Conservation (phyloP, 2,113 vertebrate genomes). For the Peromyscus leucopus region DNA sequence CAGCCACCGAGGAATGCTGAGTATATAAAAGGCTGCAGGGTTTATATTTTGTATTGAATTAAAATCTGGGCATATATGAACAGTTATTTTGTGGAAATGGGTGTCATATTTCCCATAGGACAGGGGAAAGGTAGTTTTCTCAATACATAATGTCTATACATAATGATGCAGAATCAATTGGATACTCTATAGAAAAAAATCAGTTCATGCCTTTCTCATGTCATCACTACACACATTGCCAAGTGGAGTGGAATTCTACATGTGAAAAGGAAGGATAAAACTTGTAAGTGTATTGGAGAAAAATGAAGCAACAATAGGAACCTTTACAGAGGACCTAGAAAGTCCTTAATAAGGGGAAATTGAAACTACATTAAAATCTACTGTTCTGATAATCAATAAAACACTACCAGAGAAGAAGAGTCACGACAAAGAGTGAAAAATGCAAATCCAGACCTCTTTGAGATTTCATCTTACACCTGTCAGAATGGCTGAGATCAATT, state of each 20-base stretch:
- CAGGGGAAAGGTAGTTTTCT: not conserved
- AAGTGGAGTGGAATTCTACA: not conserved
- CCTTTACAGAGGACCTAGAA: not conserved
- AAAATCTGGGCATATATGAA: not conserved
- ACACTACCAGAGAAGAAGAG: not conserved
- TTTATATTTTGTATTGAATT: not conserved
- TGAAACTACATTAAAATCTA: not conserved
- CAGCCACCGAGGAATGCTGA: not conserved
- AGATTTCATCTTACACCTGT: not conserved
- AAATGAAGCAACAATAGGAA: not conserved
- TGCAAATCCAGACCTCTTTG: not conserved
- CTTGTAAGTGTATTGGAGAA: not conserved
- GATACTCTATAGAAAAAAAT: not conserved
- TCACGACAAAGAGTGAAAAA: not conserved
- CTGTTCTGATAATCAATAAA: not conserved
- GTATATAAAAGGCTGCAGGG: not conserved
- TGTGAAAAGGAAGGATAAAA: not conserved
- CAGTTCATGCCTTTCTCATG: not conserved
- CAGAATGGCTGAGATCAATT: not conserved
- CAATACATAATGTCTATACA: not conserved
- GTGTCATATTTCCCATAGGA: not conserved
- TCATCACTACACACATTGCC: not conserved
- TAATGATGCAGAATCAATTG: not conserved
- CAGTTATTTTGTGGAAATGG: not conserved
- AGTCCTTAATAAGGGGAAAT: not conserved